phyloP scores from a whole-genome alignment of 2,797 vertebrate species.

The Phalloptychus januarius region DNA sequence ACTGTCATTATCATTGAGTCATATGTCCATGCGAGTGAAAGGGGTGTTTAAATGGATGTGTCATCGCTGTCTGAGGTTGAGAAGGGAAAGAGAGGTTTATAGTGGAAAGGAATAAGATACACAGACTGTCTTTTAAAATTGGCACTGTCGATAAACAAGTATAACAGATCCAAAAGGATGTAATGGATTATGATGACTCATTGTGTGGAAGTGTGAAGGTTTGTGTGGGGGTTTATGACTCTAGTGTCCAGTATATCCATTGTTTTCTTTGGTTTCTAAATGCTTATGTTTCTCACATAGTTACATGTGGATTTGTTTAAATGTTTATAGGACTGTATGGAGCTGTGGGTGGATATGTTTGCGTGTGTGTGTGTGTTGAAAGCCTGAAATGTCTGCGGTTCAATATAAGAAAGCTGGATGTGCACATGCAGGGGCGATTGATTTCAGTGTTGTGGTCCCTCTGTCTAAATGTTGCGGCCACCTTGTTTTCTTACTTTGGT shows the following conservation, averaged over 20 bases:
- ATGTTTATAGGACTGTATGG: conserved; percentile 57
- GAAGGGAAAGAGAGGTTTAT: conserved; percentile 63
- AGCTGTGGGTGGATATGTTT: conserved; percentile 32
- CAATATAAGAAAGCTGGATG: conserved; percentile 68
- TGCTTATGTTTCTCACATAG: conserved; percentile 36
- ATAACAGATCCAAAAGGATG: conserved; percentile 52
- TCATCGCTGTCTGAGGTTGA: conserved; percentile 73
- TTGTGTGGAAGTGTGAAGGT: conserved; percentile 23
- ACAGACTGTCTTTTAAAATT: conserved; percentile 63
- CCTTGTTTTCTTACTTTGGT: conserved; percentile 84
- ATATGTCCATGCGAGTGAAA: conserved; percentile 72
- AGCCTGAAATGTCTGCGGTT: conserved; percentile 46
- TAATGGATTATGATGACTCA: conserved; percentile 56
- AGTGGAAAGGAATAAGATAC: conserved; percentile 59
- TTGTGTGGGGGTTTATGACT: conserved; percentile 29
- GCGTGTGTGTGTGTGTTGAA: conserved; percentile 22
- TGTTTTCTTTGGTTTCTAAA: conserved; percentile 39
- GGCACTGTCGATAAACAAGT: conserved; percentile 66
- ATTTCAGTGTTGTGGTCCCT: conserved; percentile 77
- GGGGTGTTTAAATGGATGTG: conserved; percentile 75
- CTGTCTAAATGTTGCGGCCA: conserved; percentile 80
- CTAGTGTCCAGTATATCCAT: conserved; percentile 6
- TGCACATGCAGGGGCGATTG: conserved; percentile 55
- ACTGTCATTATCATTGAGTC: conserved; percentile 83
- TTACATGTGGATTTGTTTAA: conserved; percentile 56